These are phyloP conservation scores for Phrynocephalus guinanensis DNA, from an alignment of 2,797 vertebrate genomes.

Conservation along the genomic window DNA sequence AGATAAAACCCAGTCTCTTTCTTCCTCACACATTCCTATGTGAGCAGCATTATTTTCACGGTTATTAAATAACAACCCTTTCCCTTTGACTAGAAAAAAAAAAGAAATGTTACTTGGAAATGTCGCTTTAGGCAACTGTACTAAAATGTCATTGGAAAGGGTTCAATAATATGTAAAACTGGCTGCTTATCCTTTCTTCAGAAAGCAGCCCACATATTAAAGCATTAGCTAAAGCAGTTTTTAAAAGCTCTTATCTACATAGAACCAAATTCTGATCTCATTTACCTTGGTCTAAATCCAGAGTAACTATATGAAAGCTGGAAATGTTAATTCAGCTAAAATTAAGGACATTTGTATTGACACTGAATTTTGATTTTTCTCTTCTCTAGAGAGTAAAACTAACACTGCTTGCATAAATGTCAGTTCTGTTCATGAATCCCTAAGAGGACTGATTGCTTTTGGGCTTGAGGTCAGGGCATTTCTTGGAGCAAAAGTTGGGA, in stretches of 20 bases:
- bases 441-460: background rate
- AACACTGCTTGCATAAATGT: background rate
- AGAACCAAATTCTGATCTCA: background rate
- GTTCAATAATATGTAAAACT: conserved; percentile 1
- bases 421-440: conserved; percentile 2
- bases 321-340: conserved; percentile 4
- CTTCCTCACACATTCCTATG: no score
- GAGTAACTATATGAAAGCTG: background rate
- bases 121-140: background rate
- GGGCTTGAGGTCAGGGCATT: background rate
- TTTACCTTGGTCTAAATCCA: background rate
- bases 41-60: no score
- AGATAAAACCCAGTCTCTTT: background rate
- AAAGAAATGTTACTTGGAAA: background rate
- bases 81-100: background rate
- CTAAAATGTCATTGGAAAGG: conserved; percentile 12
- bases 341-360: background rate
- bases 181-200: background rate
- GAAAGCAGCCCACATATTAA: background rate
- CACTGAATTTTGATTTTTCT: conserved; percentile 9
- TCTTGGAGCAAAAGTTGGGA: background rate
- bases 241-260: conserved; percentile 30
- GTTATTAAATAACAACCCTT: background rate
- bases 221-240: conserved; percentile 10
- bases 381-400: conserved; percentile 6